Conservation (phyloP, 92 coral and sea anemone genomes). For the Porites rus region DNA sequence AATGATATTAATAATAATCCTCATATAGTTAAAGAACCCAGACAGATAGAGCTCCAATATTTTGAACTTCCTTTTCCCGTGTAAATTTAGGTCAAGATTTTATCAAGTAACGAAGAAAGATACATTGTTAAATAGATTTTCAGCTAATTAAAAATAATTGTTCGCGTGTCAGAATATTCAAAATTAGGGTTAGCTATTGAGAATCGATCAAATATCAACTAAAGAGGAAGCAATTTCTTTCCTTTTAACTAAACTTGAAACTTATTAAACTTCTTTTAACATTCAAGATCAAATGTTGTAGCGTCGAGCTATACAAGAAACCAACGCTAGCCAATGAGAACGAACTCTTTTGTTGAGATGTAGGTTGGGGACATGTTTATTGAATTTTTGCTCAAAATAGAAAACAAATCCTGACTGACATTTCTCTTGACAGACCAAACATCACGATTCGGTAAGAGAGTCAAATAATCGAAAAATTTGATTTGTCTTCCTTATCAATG, state of each 20-base stretch:
- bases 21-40: not conserved
- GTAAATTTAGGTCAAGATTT: slow-evolving; percentile 23
- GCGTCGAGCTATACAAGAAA: no score
- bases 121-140: slow-evolving; percentile 15
- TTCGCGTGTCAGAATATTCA: slow-evolving; percentile 20
- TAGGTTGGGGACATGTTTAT: no score
- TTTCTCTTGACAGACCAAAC: slow-evolving; percentile 7
- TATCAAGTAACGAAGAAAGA: not conserved
- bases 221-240: not conserved
- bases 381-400: not conserved
- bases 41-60: slow-evolving; percentile 2
- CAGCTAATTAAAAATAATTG: slow-evolving; percentile 22
- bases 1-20: not conserved
- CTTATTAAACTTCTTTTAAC: no score
- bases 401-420: not conserved
- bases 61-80: slow-evolving; percentile 1
- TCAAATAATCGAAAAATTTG: slow-evolving; percentile 16
- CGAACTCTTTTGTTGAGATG: no score
- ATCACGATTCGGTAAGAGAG: not conserved
- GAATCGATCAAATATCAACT: not conserved
- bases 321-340: no score
- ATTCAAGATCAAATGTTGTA: no score
- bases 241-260: not conserved
- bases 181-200: not conserved
- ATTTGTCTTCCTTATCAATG: slow-evolving; percentile 14